Evolutionary conservation across 2,113 vertebrate species (phyloP), one percentile per base, ranked within the genome.

Genomic region (Tragelaphus imberbis): DNA sequence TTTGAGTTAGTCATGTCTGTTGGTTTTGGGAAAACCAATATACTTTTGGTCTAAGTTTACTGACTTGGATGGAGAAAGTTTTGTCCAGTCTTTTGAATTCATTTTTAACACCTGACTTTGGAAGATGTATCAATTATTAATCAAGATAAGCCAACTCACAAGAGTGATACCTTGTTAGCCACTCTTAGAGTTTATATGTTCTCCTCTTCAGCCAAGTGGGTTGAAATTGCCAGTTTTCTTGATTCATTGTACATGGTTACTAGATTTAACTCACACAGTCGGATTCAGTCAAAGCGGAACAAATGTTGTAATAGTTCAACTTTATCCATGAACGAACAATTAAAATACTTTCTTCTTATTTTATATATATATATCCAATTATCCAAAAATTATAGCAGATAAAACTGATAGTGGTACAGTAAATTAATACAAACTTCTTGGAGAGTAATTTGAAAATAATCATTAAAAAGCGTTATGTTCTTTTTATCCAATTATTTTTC

Each of bases 301-400:
- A 96, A 86, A 97, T 91, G n/a, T 36, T 77, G 61, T 30, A 27
- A 33, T 63, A 49, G 23, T 84, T 95, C n/a, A 63, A 9, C 9
- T 5, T 90, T 81, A 28, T 84, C 49, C 71, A 17, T 79, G 28
- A 96, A 53, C 36, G 3, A 95, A 80, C 21, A 61, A 61, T 82
- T 80, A 85, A 94, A 91, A 68, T 25, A 56, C 21, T 84, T 68
- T 55, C 4, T 93, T 90, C 23, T 51, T 82, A 59, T 56, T 85
- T 51, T 59, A 47, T 90, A 30, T 33, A 49, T n/a, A n/a, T 61
- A 56, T 84, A 21, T 44, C 49, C 33, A 86, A 2, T 75, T 81
- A 85, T 61, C 93, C 94, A 44, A 93, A 93, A 89, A 87, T 25
- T 7, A 75, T 77, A 96, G 51, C 51, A 92, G 88, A 49, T 80